Evolutionary conservation across 2,888 invertebrate species (phyloP), one percentile per base, ranked within the genome.

Genomic region (Dilophus febrilis): DNA sequence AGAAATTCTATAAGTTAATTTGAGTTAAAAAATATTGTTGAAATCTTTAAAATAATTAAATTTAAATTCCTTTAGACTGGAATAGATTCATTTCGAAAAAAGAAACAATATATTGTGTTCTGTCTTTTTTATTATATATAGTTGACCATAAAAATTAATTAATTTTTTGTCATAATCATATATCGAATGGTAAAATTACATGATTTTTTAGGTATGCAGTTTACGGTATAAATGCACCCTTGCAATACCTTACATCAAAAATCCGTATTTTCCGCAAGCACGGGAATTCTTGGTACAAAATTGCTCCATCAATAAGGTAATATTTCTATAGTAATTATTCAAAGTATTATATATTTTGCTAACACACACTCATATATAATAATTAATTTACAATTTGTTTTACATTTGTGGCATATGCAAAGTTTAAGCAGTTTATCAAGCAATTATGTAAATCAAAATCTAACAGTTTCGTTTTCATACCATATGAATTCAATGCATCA

Each of bases 391-490:
- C 19, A 18, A 18, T 18, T 16, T n/a, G 14, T 18, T 30, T 17
- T 27, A 6, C 13, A 8, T 17, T 17, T 12, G n/a, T n/a, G n/a
- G n/a, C 28, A 37, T 8, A 13, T 34, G 28, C 28, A 16, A 31
- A 47, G 47, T n/a, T 41, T 47, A 22, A 44, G 45, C 17, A 45
- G 43, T 37, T 44, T 44, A 19, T 45, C 45, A 19, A 38, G 42
- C 22, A 41, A 39, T 17, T 45, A 43, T 46, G 47, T 40, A 30
- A 45, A 44, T 35, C 37, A 39, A 18, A 45, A 57, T 46, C 44
- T 59, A 30, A 56, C 58, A 46, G 50, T 55, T 47, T 46, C 55
- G 42, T 53, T 58, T 43, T 54, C 53, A 40, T 53, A 53, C 29
- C 52, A 54, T 49, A 49, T 51, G 35, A 53, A 54, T 42, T 49